These are phyloP conservation scores for Onychorhynchus coronatus DNA, from an alignment of 2,113 vertebrate genomes.

Conservation along the genomic window DNA sequence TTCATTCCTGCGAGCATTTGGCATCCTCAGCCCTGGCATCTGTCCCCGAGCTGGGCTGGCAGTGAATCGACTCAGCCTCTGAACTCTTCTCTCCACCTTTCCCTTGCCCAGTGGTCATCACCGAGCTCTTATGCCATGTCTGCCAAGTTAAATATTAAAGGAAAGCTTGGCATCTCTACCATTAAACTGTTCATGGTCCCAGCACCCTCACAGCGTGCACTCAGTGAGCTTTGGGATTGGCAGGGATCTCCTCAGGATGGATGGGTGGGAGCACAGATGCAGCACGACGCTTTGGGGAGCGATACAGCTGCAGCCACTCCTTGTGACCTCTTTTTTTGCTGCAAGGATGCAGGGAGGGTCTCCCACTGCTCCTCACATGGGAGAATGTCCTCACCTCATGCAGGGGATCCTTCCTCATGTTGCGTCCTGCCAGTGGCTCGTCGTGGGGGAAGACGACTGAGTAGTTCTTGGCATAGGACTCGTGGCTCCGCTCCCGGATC, in stretches of 20 bases:
- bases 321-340: not conserved
- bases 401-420: constrained; percentile 86
- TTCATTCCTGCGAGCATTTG: no score
- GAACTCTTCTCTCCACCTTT: not conserved
- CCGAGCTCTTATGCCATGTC: rapidly evolving
- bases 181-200: rapidly evolving
- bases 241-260: not conserved
- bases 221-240: rapidly evolving
- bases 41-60: rapidly evolving
- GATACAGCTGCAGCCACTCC: rapidly evolving
- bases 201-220: rapidly evolving
- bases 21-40: not conserved
- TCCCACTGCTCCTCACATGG: rapidly evolving
- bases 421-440: constrained; percentile 89
- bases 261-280: not conserved
- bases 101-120: not conserved
- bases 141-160: not conserved
- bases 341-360: not conserved
- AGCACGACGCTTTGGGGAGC: rapidly evolving
- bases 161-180: not conserved
- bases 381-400: constrained; percentile 77
- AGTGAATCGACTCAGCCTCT: not conserved
- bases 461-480: constrained; percentile 97
- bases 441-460: constrained; percentile 91
- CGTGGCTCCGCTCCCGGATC: constrained; percentile 93